Evolutionary conservation across 2,888 invertebrate species (phyloP), one percentile per base, ranked within the genome.

Genomic region (Perizoma affinitatum): DNA sequence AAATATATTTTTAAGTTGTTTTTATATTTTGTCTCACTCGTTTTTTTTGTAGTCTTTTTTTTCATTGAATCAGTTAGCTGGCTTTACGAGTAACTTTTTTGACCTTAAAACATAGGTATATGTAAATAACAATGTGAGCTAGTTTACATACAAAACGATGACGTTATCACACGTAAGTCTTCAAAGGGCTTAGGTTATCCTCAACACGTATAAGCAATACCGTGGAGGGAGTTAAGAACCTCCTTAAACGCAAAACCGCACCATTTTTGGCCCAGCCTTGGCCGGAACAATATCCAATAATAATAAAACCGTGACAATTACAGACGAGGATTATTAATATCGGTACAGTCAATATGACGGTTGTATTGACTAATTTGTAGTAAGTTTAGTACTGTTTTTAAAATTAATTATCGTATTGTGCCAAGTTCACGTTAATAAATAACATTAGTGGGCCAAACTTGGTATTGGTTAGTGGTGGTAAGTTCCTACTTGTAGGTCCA

Each of bases 281-380:
- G 72, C 63, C 63, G 76, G 83, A 87, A 90, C 90, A 90, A 89
- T 89, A 86, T 90, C 84, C 89, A 86, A 90, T 90, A 90, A 88
- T 86, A 88, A 87, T 87, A 86, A 87, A 86, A 86, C 83, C 86
- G 82, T 75, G 75, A 69, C 75, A 75, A 74, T 72, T 74, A 75
- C 72, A 76, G 74, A 71, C 65, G 72, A 72, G 69, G 73, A 74
- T 73, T 74, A 72, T 76, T 74, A 74, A 77, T 79, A 75, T 73
- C 75, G 71, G 67, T 67, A 65, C 62, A 70, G 70, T 64, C 69
- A 75, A 76, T 69, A 77, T 75, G 78, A 77, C 70, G 61, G 61
- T 67, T 66, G 62, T 63, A 68, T 68, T 70, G 69, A 70, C 71
- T 76, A 75, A 78, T 76, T 71, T 62, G 65, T 72, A 68, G 59